Evolutionary conservation across 2,797 vertebrate species (phyloP).

Genomic region (Chaetophractus vellerosus): DNA sequence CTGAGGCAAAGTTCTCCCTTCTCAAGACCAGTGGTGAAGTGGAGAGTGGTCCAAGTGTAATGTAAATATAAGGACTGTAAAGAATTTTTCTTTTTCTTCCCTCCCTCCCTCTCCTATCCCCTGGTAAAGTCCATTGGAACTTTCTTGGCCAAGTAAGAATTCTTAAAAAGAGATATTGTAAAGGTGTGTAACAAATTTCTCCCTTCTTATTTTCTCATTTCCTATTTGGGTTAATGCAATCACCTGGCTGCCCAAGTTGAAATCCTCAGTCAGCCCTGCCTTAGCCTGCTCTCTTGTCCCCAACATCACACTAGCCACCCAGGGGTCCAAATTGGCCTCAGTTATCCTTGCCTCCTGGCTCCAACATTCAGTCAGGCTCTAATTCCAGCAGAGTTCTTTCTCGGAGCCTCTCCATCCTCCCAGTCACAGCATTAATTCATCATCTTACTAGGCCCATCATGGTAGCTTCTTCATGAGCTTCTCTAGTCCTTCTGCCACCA

Average conservation of each 20-base stretch:
- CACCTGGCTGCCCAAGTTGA: background rate
- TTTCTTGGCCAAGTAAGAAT: background rate
- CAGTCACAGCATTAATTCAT: background rate
- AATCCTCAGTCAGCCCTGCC: background rate
- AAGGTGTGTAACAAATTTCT: background rate
- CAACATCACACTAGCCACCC: background rate
- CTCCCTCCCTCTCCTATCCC: background rate
- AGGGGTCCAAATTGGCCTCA: background rate
- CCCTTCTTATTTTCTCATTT: background rate
- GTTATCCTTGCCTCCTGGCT: background rate
- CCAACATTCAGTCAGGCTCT: background rate
- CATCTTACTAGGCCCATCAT: background rate
- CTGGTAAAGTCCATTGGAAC: background rate
- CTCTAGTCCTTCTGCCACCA: background rate
- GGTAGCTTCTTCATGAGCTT: background rate
- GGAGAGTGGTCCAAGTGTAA: background rate
- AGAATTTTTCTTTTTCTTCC: no score
- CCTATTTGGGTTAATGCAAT: background rate
- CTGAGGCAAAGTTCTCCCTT: background rate
- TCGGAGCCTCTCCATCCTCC: background rate
- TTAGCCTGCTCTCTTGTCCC: background rate
- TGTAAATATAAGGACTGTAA: background rate
- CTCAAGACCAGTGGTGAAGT: constrained; percentile 12
- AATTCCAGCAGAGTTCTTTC: background rate
- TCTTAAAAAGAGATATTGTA: background rate